These are phyloP conservation scores for Chanos chanos DNA, from an alignment of 2,797 vertebrate genomes.

Conservation along the genomic window DNA sequence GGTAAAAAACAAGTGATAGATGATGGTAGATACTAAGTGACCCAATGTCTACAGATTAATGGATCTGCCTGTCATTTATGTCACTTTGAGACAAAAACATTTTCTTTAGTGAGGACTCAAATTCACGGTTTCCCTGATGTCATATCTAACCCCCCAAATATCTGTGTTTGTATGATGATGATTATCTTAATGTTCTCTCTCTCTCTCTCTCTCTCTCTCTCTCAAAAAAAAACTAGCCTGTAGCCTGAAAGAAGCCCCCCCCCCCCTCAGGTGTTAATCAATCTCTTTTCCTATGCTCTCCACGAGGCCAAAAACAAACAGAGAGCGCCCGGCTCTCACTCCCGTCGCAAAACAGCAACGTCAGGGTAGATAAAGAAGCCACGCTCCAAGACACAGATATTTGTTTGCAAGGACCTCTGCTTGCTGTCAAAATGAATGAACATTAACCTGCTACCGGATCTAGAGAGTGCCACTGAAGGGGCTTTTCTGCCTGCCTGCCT, in stretches of 20 bases:
- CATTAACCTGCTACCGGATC: conserved; percentile 32
- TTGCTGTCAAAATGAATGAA: conserved; percentile 47
- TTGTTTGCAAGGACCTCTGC: conserved; percentile 33
- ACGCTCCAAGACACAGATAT: conserved; percentile 19
- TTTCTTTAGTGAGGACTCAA: too few relatives aligned
- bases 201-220: too few relatives aligned
- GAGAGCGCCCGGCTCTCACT: conserved; percentile 22
- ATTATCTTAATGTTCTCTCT: too few relatives aligned
- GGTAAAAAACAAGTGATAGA: conserved; percentile 40
- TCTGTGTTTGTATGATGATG: too few relatives aligned
- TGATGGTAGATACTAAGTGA: too few relatives aligned
- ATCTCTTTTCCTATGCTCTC: conserved; percentile 12
- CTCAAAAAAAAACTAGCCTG: too few relatives aligned
- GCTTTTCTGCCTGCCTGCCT: conserved; percentile 35
- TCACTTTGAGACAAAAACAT: too few relatives aligned
- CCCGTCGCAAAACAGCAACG: conserved; percentile 32
- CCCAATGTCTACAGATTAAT: conserved; percentile 34
- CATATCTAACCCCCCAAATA: too few relatives aligned
- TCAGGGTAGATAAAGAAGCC: conserved; percentile 36
- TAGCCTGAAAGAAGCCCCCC: too few relatives aligned
- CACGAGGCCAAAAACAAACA: conserved; percentile 33
- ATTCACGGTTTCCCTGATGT: too few relatives aligned
- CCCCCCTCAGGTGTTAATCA: conserved; percentile 9
- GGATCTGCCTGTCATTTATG: too few relatives aligned
- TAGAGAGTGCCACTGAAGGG: conserved; percentile 32